phyloP scores from a whole-genome alignment of 2,797 vertebrate genomes.

The Falco biarmicus region DNA sequence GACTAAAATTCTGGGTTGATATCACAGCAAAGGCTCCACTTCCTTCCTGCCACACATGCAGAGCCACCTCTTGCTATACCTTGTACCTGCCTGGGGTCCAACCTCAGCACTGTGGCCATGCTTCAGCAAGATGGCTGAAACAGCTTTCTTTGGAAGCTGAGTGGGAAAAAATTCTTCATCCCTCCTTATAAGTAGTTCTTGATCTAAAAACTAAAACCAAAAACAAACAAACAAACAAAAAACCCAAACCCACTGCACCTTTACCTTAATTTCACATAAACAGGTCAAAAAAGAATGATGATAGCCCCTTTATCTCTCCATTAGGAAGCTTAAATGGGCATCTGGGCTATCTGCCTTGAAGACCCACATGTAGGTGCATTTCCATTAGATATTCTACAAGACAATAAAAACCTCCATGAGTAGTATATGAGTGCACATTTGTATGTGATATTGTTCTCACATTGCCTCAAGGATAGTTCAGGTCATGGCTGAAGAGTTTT shows the following conservation, averaged over 20 bases:
- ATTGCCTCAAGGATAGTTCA: background rate
- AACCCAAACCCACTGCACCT: background rate
- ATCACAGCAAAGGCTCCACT: background rate
- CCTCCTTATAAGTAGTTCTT: background rate
- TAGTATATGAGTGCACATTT: background rate
- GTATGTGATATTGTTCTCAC: background rate
- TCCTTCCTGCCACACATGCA: fast-evolving
- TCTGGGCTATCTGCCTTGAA: background rate
- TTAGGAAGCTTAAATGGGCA: background rate
- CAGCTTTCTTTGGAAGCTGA: background rate
- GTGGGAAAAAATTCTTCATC: background rate
- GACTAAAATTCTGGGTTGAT: background rate
- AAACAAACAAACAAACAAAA: too few relatives aligned
- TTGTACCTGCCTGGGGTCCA: background rate
- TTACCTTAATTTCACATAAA: background rate
- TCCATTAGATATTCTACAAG: background rate
- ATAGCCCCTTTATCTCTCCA: background rate
- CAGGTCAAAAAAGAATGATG: background rate
- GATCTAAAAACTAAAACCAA: background rate
- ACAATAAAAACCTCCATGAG: background rate
- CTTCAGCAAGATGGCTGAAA: background rate
- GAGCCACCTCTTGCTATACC: background rate
- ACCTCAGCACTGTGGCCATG: background rate
- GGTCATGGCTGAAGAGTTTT: background rate
- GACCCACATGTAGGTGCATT: background rate